Conservation (phyloP, 2,797 vertebrate species). For the Sebastes vulpes region DNA sequence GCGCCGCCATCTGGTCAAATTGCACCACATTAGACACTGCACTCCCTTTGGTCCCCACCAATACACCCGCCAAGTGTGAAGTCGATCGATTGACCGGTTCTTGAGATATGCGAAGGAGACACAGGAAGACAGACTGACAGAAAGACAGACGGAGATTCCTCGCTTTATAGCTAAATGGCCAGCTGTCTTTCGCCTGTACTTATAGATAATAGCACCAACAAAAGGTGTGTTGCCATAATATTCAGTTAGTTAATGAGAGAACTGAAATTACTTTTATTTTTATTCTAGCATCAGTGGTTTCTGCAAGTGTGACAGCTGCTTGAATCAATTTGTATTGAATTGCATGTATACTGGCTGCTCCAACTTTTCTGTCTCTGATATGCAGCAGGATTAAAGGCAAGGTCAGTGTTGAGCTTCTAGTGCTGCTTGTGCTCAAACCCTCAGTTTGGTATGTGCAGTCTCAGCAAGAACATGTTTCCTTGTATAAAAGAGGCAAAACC, state of each 20-base stretch:
- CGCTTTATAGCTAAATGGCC: neutral
- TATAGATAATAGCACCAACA: neutral
- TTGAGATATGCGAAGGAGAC: too few relatives aligned
- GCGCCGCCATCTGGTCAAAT: too few relatives aligned
- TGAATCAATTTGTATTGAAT: neutral
- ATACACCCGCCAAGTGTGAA: neutral
- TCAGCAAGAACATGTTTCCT: conserved; percentile 70
- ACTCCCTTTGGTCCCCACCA: too few relatives aligned
- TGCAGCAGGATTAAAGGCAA: conserved; percentile 10
- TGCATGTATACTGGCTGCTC: neutral
- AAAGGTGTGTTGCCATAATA: neutral
- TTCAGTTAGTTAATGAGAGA: neutral
- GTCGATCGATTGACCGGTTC: neutral
- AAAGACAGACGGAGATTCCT: neutral
- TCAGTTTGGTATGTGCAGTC: conserved; percentile 59
- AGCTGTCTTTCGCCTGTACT: neutral
- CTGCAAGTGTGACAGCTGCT: neutral
- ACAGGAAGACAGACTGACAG: neutral
- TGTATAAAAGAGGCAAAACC: conserved; percentile 65
- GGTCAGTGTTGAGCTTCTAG: neutral
- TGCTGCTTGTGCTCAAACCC: conserved; percentile 30
- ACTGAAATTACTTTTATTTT: neutral
- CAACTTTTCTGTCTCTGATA: neutral
- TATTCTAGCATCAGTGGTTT: neutral
- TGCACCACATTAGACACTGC: too few relatives aligned